A percentile compares a stretch with the other conserved stretches of the same genome.
These are phyloP conservation scores for Venusia cambrica DNA, from an alignment of 2,888 invertebrate species.

Conservation along the genomic window DNA sequence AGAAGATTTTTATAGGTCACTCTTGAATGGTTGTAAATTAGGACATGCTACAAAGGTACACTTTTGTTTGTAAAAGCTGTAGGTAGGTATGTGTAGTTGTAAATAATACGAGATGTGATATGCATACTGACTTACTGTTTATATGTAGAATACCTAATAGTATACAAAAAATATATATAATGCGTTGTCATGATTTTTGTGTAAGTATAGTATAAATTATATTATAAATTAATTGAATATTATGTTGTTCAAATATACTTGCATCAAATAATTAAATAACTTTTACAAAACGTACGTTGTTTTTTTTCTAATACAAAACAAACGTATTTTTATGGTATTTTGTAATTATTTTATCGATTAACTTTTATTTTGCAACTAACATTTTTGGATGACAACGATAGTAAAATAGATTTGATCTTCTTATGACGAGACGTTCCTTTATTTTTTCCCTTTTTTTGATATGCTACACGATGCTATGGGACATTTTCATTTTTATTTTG, in stretches of 20 bases:
- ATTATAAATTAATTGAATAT: slow-evolving; percentile 73
- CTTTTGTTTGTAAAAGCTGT: slow-evolving; percentile 47
- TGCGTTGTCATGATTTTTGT: slow-evolving; percentile 72
- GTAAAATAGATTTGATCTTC: no score
- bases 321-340: no score
- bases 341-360: no score
- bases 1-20: slow-evolving; percentile 66
- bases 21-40: slow-evolving; percentile 54
- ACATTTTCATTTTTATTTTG: no score
- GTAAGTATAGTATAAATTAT: slow-evolving; percentile 67
- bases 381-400: no score
- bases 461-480: no score
- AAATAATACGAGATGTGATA: slow-evolving; percentile 73
- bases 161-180: slow-evolving; percentile 76
- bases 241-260: slow-evolving; percentile 75
- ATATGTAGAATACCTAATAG: slow-evolving; percentile 62
- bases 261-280: slow-evolving; percentile 75
- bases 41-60: slow-evolving; percentile 54
- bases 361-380: no score
- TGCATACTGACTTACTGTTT: slow-evolving; percentile 61
- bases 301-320: no score
- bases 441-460: no score
- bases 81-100: no score
- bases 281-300: no score
- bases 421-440: no score